These are phyloP conservation scores for Lasioglossum malachurum DNA, from an alignment of 2,888 invertebrate species.

Conservation along the genomic window DNA sequence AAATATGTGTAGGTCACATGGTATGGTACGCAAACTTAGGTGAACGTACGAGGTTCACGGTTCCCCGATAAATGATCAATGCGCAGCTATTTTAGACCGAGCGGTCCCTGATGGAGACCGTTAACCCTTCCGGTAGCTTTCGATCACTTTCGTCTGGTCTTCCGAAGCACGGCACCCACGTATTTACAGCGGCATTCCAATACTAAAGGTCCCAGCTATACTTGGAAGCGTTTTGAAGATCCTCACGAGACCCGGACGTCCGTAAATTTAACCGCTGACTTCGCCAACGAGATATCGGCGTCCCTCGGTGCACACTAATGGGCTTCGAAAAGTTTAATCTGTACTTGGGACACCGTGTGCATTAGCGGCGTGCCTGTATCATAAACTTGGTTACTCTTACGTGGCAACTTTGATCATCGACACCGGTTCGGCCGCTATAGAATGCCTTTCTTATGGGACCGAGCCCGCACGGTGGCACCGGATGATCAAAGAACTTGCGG, in stretches of 20 bases:
- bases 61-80: not conserved
- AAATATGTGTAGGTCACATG: not conserved
- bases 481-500: slow-evolving; percentile 10
- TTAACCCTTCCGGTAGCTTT: slow-evolving; percentile 25
- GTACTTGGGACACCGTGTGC: slow-evolving; percentile 52
- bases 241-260: slow-evolving; percentile 62
- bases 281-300: slow-evolving; percentile 52
- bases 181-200: slow-evolving; percentile 16
- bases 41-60: not conserved
- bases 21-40: not conserved
- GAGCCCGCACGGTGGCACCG: not conserved
- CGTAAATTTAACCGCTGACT: slow-evolving; percentile 72
- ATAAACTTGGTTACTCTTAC: slow-evolving; percentile 53
- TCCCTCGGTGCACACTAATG: slow-evolving; percentile 58
- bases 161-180: not conserved
- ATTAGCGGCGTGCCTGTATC: slow-evolving; percentile 51
- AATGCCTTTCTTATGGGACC: slow-evolving; percentile 17
- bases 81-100: slow-evolving; percentile 11
- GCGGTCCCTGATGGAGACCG: slow-evolving; percentile 17
- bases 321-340: slow-evolving; percentile 67
- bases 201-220: slow-evolving; percentile 36
- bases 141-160: slow-evolving; percentile 43
- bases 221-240: slow-evolving; percentile 48
- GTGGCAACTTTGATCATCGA: slow-evolving; percentile 48
- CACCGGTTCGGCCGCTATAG: slow-evolving; percentile 10